Evolutionary conservation across 2,113 vertebrate species (phyloP).

Genomic region (Myiagra hebetior): DNA sequence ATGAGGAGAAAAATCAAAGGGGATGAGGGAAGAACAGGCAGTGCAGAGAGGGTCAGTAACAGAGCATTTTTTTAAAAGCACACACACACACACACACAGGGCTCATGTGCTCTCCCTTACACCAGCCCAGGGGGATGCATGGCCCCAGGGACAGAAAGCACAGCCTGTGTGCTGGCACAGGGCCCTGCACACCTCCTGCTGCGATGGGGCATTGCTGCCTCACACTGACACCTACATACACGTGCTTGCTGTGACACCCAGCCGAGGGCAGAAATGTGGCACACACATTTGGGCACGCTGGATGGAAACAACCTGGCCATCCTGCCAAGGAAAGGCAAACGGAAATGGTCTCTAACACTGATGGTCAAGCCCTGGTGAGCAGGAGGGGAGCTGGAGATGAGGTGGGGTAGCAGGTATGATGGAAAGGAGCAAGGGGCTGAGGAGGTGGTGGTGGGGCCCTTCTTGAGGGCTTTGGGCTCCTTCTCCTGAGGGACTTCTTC

Average conservation of each 20-base stretch:
- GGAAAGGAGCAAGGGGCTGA: neutral
- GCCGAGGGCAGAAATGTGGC: neutral
- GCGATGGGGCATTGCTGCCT: accelerated
- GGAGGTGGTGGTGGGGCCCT: neutral
- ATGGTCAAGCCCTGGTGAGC: neutral
- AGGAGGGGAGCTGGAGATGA: neutral
- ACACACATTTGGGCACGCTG: neutral
- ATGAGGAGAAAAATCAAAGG: neutral
- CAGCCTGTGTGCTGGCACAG: neutral
- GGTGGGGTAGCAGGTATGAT: neutral
- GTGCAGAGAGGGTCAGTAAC: neutral
- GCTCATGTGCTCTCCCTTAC: neutral
- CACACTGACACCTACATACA: accelerated
- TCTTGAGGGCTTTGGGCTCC: neutral
- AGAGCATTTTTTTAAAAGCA: neutral
- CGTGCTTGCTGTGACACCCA: accelerated
- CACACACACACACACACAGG: no score
- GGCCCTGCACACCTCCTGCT: neutral
- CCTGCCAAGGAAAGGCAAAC: neutral
- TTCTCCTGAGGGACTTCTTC: neutral
- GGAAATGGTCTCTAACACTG: neutral
- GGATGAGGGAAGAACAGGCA: accelerated
- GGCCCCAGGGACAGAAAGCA: neutral
- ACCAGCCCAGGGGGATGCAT: accelerated
- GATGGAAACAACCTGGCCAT: accelerated